These are phyloP conservation scores for Acrossocheilus wenchowensis DNA, from an alignment of 2,797 vertebrate genomes.

Conservation along the genomic window DNA sequence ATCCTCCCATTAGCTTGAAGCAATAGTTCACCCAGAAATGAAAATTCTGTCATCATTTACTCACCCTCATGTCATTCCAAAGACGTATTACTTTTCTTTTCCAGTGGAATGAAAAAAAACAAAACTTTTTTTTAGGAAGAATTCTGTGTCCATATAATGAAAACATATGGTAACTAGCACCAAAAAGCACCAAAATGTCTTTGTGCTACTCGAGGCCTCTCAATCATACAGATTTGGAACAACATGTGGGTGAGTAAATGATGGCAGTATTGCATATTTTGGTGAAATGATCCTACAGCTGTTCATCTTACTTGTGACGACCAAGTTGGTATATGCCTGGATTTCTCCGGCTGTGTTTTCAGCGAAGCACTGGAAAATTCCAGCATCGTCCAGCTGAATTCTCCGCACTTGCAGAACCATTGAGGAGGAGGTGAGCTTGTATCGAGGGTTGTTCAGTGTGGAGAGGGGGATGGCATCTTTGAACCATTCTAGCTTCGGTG, in stretches of 20 bases:
- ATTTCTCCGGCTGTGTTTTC: constrained; percentile 78
- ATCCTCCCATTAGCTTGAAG: constrained; percentile 36
- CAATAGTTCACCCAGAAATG: constrained; percentile 23
- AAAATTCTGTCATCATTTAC: constrained; percentile 21
- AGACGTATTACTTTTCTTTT: not conserved
- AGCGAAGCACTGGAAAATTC: constrained; percentile 86
- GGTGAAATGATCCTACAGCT: not conserved
- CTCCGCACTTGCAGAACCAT: constrained; percentile 73
- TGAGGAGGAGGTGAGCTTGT: constrained; percentile 69
- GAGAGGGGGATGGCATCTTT: constrained; percentile 76
- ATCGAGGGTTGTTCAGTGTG: constrained; percentile 73
- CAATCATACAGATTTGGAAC: not conserved
- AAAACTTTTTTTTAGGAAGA: not conserved
- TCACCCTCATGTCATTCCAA: not conserved
- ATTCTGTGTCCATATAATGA: not conserved
- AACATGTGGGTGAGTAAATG: not conserved
- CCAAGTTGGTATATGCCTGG: constrained; percentile 78
- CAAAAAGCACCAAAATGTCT: not conserved
- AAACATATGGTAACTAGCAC: not conserved
- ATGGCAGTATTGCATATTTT: not conserved
- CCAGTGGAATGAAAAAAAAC: not conserved
- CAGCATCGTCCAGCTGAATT: constrained; percentile 75
- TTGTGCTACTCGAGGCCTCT: not conserved
- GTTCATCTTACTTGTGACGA: constrained; percentile 80
- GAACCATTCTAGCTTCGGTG: constrained; percentile 80